Conservation (phyloP, 2,113 vertebrate genomes). For the Empidonax traillii region DNA sequence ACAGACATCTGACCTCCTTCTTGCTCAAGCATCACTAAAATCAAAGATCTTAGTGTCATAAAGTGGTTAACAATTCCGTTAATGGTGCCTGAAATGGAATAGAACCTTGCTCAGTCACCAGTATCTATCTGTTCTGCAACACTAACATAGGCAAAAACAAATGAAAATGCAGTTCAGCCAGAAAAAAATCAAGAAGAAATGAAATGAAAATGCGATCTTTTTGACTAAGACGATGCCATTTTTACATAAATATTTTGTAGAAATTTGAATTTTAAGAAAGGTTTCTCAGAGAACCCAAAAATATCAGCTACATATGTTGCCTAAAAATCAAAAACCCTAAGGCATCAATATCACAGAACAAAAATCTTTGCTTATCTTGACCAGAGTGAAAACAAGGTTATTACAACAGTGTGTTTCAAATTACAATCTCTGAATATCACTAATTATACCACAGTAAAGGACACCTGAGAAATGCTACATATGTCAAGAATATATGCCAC, state of each 20-base stretch:
- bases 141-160: not conserved
- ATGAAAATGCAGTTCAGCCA: not conserved
- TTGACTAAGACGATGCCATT: not conserved
- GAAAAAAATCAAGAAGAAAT: not conserved
- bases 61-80: constrained; percentile 15
- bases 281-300: not conserved
- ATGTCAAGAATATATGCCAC: not conserved
- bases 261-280: not conserved
- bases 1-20: constrained; percentile 11
- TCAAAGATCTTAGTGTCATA: constrained; percentile 26
- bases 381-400: not conserved
- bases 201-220: not conserved
- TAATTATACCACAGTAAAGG: not conserved
- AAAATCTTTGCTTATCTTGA: not conserved
- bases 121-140: not conserved
- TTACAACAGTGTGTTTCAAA: not conserved
- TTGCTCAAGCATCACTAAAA: constrained; percentile 11
- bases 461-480: not conserved
- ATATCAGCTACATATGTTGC: not conserved
- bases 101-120: not conserved
- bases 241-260: not conserved
- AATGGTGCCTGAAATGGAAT: not conserved
- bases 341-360: not conserved
- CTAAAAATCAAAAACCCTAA: too few species aligned
- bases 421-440: not conserved